These are phyloP conservation scores for Drosophila sulfurigaster DNA, from an alignment of 1,140 invertebrate species.

Conservation along the genomic window DNA sequence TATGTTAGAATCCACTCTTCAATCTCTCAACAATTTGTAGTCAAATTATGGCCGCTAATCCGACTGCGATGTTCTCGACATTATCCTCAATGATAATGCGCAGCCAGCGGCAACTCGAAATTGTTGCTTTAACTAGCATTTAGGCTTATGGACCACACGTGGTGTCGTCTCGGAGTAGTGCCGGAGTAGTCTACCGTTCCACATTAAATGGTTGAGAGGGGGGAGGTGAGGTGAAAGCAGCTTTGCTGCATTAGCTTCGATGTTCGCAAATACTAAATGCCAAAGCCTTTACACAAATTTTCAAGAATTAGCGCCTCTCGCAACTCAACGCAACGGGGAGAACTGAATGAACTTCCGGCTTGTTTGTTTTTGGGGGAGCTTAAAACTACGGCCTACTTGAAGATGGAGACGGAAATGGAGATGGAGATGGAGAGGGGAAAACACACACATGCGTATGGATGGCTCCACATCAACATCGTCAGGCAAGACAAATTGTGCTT, in stretches of 20 bases:
- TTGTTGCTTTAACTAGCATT: slow-evolving; percentile 9
- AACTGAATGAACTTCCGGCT: slow-evolving; percentile 77
- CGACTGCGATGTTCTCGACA: neutral
- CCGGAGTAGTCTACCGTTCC: neutral
- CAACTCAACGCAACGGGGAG: slow-evolving; percentile 37
- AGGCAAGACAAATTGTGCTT: slow-evolving; percentile 80
- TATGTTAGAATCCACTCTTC: too few species aligned
- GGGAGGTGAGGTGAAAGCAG: slow-evolving; percentile 35
- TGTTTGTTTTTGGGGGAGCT: slow-evolving; percentile 66
- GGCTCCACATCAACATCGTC: slow-evolving; percentile 31
- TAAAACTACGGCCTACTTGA: slow-evolving; percentile 53
- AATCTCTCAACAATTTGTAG: too few species aligned
- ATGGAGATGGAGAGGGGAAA: neutral
- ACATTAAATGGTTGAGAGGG: slow-evolving; percentile 25
- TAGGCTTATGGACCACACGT: slow-evolving; percentile 29
- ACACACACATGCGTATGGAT: slow-evolving; percentile 18
- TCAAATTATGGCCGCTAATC: too few species aligned
- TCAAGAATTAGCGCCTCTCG: slow-evolving; percentile 66
- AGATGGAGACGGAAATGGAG: neutral
- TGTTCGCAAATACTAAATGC: slow-evolving; percentile 33
- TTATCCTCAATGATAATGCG: neutral
- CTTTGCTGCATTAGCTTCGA: slow-evolving; percentile 65
- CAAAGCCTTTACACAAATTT: slow-evolving; percentile 73
- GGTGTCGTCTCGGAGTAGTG: slow-evolving; percentile 5
- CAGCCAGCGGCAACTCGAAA: neutral